Conservation (phyloP, 1,140 invertebrate species). For the Papilio polyxenes region DNA sequence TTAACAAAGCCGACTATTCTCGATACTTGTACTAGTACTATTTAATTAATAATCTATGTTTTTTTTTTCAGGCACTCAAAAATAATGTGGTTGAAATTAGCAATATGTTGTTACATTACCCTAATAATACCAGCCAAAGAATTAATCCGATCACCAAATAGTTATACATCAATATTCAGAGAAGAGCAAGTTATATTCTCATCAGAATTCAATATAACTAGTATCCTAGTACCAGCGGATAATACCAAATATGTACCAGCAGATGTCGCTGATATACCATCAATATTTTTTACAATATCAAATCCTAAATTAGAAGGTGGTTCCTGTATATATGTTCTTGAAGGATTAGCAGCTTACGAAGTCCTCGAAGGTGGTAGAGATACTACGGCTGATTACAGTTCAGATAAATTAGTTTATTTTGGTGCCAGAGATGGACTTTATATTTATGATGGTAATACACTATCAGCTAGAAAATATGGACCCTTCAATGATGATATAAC, state of each 20-base stretch:
- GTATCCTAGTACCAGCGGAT: constrained; percentile 60
- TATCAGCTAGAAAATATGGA: constrained; percentile 65
- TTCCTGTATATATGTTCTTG: constrained; percentile 66
- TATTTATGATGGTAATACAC: constrained; percentile 57
- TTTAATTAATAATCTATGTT: not conserved
- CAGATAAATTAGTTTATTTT: constrained; percentile 60
- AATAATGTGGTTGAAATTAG: constrained; percentile 25
- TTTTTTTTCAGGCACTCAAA: constrained; percentile 22
- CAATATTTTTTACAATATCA: constrained; percentile 66
- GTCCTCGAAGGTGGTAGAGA: constrained; percentile 68
- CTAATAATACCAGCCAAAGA: not conserved
- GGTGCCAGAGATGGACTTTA: constrained; percentile 67
- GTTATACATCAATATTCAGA: constrained; percentile 53
- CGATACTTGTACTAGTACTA: no score
- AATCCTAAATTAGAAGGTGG: constrained; percentile 60
- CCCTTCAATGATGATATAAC: constrained; percentile 64
- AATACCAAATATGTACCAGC: constrained; percentile 51
- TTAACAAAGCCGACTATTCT: no score
- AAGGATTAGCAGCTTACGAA: constrained; percentile 69
- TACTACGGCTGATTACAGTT: constrained; percentile 63
- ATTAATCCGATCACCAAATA: constrained; percentile 14
- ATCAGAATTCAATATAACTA: constrained; percentile 61
- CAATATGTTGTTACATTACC: constrained; percentile 26
- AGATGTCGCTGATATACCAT: constrained; percentile 58
- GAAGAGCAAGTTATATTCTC: constrained; percentile 63